Evolutionary conservation across 2,797 vertebrate species (phyloP).

Genomic region (Strix occidentalis): DNA sequence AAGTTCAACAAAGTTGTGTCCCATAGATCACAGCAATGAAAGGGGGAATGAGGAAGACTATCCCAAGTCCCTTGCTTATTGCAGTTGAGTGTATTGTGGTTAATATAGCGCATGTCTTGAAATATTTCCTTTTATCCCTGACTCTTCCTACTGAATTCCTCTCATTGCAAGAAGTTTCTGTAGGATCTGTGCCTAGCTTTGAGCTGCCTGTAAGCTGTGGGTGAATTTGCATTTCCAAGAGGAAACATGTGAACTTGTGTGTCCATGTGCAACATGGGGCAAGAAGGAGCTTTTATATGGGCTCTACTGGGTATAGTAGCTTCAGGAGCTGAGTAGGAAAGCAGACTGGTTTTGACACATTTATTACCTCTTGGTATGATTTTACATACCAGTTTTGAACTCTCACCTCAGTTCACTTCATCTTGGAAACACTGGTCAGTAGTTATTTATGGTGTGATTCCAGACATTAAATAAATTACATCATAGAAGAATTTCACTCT

Average conservation of each 20-base stretch:
- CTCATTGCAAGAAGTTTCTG: not conserved
- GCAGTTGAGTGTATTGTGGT: not conserved
- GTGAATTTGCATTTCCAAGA: not conserved
- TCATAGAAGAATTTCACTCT: not conserved
- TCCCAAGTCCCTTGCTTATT: not conserved
- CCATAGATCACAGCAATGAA: not conserved
- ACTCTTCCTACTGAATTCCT: not conserved
- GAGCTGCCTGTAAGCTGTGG: not conserved
- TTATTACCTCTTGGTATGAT: not conserved
- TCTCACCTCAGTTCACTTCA: not conserved
- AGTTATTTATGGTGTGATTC: not conserved
- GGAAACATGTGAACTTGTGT: not conserved
- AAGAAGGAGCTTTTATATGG: not conserved
- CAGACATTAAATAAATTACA: not conserved
- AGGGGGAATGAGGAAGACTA: not conserved
- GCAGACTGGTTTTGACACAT: not conserved
- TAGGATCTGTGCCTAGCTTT: not conserved
- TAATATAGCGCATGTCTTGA: not conserved
- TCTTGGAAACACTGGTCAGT: not conserved
- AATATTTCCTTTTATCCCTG: not conserved
- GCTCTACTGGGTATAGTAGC: not conserved
- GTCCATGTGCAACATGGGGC: not conserved
- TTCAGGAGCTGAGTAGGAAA: not conserved
- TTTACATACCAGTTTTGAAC: not conserved
- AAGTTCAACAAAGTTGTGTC: not conserved